Conservation (phyloP, 2,888 invertebrate genomes). For the Ormyrus labotus region DNA sequence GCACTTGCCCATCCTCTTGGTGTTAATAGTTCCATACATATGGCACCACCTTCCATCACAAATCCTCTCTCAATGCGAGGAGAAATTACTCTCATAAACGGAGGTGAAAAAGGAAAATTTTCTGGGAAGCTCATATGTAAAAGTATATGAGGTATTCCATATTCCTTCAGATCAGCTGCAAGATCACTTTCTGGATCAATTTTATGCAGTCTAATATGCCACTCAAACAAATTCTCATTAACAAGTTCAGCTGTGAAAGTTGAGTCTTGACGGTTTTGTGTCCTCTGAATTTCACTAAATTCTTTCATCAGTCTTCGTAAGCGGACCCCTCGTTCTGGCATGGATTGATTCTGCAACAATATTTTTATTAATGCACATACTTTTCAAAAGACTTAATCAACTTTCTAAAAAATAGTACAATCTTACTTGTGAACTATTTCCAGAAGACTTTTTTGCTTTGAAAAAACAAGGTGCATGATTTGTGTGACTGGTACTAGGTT, state of each 20-base stretch:
- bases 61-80: slow-evolving; percentile 90
- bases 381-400: background rate
- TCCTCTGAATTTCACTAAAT: slow-evolving; percentile 86
- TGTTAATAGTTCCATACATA: slow-evolving; percentile 92
- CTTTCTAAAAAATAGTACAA: too few relatives aligned
- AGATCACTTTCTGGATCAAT: slow-evolving; percentile 91
- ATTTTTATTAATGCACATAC: background rate
- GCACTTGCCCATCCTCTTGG: slow-evolving; percentile 93
- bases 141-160: slow-evolving; percentile 85
- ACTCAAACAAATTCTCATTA: slow-evolving; percentile 91
- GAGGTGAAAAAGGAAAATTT: slow-evolving; percentile 92
- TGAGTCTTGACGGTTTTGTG: slow-evolving; percentile 84
- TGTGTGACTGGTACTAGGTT: slow-evolving; percentile 67
- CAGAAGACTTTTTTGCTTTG: slow-evolving; percentile 69
- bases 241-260: slow-evolving; percentile 90
- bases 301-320: slow-evolving; percentile 91
- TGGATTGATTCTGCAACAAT: slow-evolving; percentile 58
- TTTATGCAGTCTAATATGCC: slow-evolving; percentile 89
- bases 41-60: slow-evolving; percentile 94
- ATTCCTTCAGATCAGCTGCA: slow-evolving; percentile 87
- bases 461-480: slow-evolving; percentile 67
- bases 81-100: slow-evolving; percentile 84
- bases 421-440: slow-evolving; percentile 65
- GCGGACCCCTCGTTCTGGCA: slow-evolving; percentile 80
- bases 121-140: slow-evolving; percentile 90